Conservation (phyloP, 2,888 invertebrate species). For the Pyrgus malvae region DNA sequence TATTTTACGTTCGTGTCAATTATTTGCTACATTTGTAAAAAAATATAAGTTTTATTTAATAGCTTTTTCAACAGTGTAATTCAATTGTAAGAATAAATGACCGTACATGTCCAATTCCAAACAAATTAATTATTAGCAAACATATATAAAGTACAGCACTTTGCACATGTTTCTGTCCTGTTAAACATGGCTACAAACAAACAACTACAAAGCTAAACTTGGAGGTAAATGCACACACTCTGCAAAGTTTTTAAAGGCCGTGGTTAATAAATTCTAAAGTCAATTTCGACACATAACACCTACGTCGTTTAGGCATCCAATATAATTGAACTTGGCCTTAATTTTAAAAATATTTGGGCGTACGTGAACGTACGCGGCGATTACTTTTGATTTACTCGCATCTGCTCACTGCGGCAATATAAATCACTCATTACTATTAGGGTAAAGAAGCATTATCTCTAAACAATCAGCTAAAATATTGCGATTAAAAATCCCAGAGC, state of each 20-base stretch:
- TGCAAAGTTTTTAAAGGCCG: not conserved
- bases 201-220: no score
- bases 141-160: no score
- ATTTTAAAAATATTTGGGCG: slow-evolving; percentile 1
- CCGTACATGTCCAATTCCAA: no score
- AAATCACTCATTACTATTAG: slow-evolving; percentile 16
- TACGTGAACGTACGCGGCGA: not conserved
- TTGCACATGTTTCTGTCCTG: no score
- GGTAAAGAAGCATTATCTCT: not conserved
- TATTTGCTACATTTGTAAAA: no score
- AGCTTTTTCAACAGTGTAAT: no score
- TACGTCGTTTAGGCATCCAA: not conserved
- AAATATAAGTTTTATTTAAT: no score
- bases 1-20: no score
- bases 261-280: not conserved
- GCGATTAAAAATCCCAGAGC: not conserved
- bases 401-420: not conserved
- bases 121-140: no score
- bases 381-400: slow-evolving; percentile 3
- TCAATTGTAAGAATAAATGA: no score
- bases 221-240: no score
- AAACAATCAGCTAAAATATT: slow-evolving; percentile 3
- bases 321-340: slow-evolving; percentile 5
- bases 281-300: not conserved
- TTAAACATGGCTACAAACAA: no score